Base-by-base conservation (phyloP, 2,888 invertebrate genomes). In the Agriopis marginaria region DNA sequence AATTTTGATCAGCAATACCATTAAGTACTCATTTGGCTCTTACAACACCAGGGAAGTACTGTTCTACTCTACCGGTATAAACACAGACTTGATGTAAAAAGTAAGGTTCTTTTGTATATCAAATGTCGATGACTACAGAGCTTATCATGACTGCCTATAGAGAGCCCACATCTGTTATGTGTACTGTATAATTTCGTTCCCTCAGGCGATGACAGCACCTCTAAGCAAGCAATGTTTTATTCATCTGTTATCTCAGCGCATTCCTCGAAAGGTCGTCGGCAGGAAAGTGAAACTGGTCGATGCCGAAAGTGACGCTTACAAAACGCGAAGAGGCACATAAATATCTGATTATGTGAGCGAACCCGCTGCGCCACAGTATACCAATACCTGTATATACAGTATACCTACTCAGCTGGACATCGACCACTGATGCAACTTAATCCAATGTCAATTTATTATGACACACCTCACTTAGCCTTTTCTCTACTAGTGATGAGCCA, bases 221-320 rank as follows among this genome's bases (percentile, higher is more conserved):
- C 68, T 71, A 73, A 77, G 69, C 67, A 72, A 75, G 76, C 75
- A 70, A 89, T 88, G 85, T 86, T 88, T 86, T 87, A 89, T 88
- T 89, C 86, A 88, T 89, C 80, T 72, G 86, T 89, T 89, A 90
- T 89, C 86, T 89, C 86, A 81, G 82, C 83, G 79, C 86, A 91
- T 89, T 89, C 89, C 85, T 82, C 81, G 75, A 91, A 91, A 92
- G 91, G 91, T 91, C 89, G 86, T 85, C 88, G 85, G 83, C 87
- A 90, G 82, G 85, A 92, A 93, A 93, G 93, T 90, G 92, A 93
- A 92, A 93, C 88, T 87, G 86, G 84, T 85, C 78, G 82, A 85
- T 81, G 84, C 87, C 87, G 88, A 92, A 89, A 90, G 87, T 88
- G 84, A 84, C 76, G 83, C 83, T 89, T 87, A 86, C 86, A 87